phyloP scores from a whole-genome alignment of 2,113 vertebrate species.

The Nothocercus nigrocapillus region DNA sequence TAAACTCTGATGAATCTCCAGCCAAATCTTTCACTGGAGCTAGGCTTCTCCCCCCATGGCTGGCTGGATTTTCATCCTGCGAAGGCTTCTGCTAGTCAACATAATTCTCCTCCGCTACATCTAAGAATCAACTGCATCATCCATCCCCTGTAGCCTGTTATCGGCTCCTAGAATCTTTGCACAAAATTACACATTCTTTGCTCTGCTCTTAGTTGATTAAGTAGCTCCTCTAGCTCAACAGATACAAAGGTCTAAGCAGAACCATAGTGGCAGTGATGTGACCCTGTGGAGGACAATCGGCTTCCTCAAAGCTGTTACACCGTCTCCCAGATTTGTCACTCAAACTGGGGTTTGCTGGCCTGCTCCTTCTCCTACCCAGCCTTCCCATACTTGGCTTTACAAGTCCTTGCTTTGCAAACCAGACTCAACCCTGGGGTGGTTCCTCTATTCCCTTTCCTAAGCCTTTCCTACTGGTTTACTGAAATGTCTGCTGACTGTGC shows the following conservation, averaged over 20 bases:
- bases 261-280: background rate
- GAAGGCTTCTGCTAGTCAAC: background rate
- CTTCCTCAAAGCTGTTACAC: background rate
- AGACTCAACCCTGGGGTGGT: background rate
- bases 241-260: background rate
- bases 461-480: background rate
- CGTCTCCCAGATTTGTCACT: background rate
- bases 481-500: background rate
- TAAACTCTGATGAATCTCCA: background rate
- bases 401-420: background rate
- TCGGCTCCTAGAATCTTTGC: background rate
- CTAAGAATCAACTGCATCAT: background rate
- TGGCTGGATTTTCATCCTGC: background rate
- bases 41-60: background rate
- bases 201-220: background rate
- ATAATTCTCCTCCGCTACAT: background rate
- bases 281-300: background rate
- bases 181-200: background rate
- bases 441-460: background rate
- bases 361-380: background rate
- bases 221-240: background rate
- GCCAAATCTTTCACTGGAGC: background rate
- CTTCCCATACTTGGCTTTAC: background rate
- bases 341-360: background rate
- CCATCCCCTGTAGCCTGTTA: background rate